Evolutionary conservation across 2,797 vertebrate genomes (phyloP).

Genomic region (Novumbra hubbsi): DNA sequence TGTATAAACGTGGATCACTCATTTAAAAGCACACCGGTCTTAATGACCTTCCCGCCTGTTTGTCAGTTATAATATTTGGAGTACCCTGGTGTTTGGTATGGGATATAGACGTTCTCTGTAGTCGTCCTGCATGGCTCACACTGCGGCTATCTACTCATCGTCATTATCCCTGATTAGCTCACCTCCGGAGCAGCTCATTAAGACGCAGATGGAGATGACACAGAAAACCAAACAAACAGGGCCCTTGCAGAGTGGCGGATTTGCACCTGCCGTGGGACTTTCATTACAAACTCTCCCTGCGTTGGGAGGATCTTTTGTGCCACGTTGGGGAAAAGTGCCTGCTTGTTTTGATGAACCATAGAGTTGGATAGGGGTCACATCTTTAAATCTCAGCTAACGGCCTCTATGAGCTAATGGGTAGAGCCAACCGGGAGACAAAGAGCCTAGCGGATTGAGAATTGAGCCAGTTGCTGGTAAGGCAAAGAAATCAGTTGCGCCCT

Average conservation of each 20-base stretch:
- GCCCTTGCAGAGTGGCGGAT: not conserved
- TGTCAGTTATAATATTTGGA: not conserved
- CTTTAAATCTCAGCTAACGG: not conserved
- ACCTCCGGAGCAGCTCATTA: conserved; percentile 28
- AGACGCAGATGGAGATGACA: conserved; percentile 24
- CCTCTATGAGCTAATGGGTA: not conserved
- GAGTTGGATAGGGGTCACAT: not conserved
- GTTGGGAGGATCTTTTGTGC: not conserved
- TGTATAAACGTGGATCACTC: not conserved
- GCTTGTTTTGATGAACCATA: not conserved
- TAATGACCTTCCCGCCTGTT: not conserved
- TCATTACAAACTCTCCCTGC: not conserved
- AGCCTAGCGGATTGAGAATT: too few species aligned
- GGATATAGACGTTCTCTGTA: not conserved
- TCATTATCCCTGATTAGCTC: conserved; percentile 32
- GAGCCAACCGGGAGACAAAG: not conserved
- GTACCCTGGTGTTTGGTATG: not conserved
- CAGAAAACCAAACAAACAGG: not conserved
- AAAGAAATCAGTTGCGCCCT: too few species aligned
- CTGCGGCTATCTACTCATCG: conserved; percentile 38
- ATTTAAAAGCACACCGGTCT: too few species aligned
- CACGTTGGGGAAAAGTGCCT: not conserved
- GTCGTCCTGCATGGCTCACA: conserved; percentile 14
- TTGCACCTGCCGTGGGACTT: not conserved
- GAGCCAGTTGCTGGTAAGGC: too few species aligned